These are phyloP conservation scores for Scaptomyza cyrtandrae DNA, from an alignment of 2,888 invertebrate genomes.

Conservation along the genomic window DNA sequence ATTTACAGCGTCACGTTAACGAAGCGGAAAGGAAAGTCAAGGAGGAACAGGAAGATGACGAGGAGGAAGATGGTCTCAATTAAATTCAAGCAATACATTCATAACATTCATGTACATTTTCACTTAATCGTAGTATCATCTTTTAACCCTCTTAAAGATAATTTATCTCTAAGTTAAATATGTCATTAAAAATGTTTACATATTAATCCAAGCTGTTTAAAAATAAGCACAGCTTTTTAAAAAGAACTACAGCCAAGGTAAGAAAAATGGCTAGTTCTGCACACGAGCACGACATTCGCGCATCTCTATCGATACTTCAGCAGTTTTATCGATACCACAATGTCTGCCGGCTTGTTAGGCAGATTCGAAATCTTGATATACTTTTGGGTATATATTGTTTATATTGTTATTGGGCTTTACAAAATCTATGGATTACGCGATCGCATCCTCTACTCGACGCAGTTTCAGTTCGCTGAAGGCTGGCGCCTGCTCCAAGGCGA, in stretches of 20 bases:
- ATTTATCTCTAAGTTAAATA: slow-evolving; percentile 26
- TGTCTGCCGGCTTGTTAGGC: slow-evolving; percentile 53
- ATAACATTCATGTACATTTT: slow-evolving; percentile 32
- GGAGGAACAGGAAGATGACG: slow-evolving; percentile 62
- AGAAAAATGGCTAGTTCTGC: no score
- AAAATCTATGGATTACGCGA: slow-evolving; percentile 72
- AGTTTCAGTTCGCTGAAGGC: slow-evolving; percentile 73
- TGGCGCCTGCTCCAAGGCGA: slow-evolving; percentile 76
- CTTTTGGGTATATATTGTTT: slow-evolving; percentile 80
- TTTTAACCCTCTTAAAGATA: slow-evolving; percentile 27
- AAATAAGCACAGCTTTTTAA: background rate
- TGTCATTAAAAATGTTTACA: slow-evolving; percentile 37
- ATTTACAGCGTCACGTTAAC: slow-evolving; percentile 80
- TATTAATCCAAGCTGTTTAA: slow-evolving; percentile 3
- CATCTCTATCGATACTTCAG: slow-evolving; percentile 28
- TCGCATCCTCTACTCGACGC: slow-evolving; percentile 62
- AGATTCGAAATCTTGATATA: slow-evolving; percentile 77
- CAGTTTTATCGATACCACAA: slow-evolving; percentile 35
- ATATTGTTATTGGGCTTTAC: slow-evolving; percentile 78
- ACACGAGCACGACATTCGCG: slow-evolving; percentile 8
- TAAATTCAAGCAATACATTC: slow-evolving; percentile 25
- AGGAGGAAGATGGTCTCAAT: slow-evolving; percentile 54
- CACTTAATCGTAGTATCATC: slow-evolving; percentile 25
- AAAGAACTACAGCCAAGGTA: background rate
- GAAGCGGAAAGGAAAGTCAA: slow-evolving; percentile 61